phyloP scores from a whole-genome alignment of 2,888 invertebrate genomes.

The Atethmia centrago region DNA sequence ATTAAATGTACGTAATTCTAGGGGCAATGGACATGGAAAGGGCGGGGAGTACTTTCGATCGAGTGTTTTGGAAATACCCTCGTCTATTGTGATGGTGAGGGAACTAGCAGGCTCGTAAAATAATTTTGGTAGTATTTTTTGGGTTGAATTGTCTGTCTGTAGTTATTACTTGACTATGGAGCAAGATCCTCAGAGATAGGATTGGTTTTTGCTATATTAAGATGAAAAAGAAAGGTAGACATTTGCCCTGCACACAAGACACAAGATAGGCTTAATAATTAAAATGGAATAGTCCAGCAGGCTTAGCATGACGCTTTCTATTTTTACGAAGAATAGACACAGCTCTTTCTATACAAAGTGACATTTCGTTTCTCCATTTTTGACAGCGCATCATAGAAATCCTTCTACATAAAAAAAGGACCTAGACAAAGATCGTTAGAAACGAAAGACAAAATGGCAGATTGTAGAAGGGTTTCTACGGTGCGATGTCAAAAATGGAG shows the following conservation, averaged over 20 bases:
- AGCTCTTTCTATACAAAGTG: too few relatives aligned
- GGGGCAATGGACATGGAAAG: constrained; percentile 74
- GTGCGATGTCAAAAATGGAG: too few relatives aligned
- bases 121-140: not conserved
- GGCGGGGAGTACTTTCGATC: constrained; percentile 70
- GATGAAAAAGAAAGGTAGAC: not conserved
- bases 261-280: not conserved
- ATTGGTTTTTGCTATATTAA: too few relatives aligned
- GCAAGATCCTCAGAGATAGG: not conserved
- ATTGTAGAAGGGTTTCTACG: too few relatives aligned
- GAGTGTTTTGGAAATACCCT: constrained; percentile 62
- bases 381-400: too few relatives aligned
- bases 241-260: not conserved
- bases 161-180: not conserved
- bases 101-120: constrained; percentile 27
- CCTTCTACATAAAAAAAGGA: too few relatives aligned
- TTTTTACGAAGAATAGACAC: too few relatives aligned
- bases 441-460: too few relatives aligned
- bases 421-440: too few relatives aligned
- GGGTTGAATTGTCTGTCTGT: not conserved
- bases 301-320: too few relatives aligned
- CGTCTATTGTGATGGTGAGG: constrained; percentile 34
- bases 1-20: constrained; percentile 71
- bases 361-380: too few relatives aligned
- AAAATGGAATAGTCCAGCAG: too few relatives aligned